phyloP scores from a whole-genome alignment of 2,888 invertebrate species.

The Bedellia somnulentella region DNA sequence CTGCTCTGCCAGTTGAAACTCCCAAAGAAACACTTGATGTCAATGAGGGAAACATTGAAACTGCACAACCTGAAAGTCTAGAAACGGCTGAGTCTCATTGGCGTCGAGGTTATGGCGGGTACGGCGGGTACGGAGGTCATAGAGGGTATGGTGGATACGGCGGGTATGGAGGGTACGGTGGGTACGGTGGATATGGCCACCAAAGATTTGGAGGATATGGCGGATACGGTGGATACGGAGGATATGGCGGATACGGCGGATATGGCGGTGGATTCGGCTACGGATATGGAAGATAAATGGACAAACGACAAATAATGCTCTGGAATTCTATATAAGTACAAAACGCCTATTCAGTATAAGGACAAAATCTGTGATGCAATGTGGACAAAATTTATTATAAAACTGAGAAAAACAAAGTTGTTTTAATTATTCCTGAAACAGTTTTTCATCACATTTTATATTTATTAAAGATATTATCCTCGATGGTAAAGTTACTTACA shows the following conservation, averaged over 20 bases:
- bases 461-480: too few relatives aligned
- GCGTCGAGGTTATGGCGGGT: conserved; percentile 2
- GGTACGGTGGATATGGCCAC: conserved; percentile 5
- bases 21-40: neutral
- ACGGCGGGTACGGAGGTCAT: neutral
- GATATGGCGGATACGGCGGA: conserved; percentile 3
- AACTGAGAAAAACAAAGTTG: too few relatives aligned
- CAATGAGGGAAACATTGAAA: neutral
- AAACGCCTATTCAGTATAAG: too few relatives aligned
- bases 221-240: conserved; percentile 7
- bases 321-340: too few relatives aligned
- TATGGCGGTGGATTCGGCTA: neutral
- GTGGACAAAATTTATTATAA: too few relatives aligned
- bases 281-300: neutral
- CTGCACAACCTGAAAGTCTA: too few relatives aligned
- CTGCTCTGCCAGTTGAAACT: conserved; percentile 13
- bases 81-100: neutral
- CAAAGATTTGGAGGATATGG: conserved; percentile 9
- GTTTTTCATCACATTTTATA: too few relatives aligned
- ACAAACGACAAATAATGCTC: too few relatives aligned
- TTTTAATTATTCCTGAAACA: too few relatives aligned
- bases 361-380: too few relatives aligned
- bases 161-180: conserved; percentile 6
- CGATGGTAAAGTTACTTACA: too few relatives aligned
- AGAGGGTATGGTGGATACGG: conserved; percentile 1